Evolutionary conservation across 2,888 invertebrate species (phyloP).

Genomic region (Argynnis bischoffii): DNA sequence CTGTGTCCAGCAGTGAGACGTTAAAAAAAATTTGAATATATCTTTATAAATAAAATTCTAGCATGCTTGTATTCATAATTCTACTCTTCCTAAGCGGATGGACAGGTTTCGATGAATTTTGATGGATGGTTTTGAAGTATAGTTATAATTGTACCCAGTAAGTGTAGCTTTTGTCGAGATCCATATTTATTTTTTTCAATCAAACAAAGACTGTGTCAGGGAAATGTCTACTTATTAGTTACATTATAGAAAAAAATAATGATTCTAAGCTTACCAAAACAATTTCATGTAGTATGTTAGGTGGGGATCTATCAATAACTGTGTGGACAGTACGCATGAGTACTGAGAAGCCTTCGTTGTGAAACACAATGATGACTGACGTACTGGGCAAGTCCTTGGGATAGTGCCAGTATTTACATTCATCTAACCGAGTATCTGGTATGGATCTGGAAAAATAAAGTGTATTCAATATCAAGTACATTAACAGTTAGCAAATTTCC

Average conservation of each 20-base stretch:
- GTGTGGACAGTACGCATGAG: constrained; percentile 95
- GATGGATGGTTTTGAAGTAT: too few relatives aligned
- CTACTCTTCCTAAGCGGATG: too few relatives aligned
- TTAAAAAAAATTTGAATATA: too few relatives aligned
- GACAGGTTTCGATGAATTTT: too few relatives aligned
- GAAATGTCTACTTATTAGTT: not conserved
- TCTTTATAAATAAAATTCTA: too few relatives aligned
- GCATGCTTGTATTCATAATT: too few relatives aligned
- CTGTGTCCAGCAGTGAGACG: too few relatives aligned
- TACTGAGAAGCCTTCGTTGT: constrained; percentile 97
- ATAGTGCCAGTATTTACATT: constrained; percentile 98
- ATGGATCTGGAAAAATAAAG: constrained; percentile 78
- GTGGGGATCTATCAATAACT: constrained; percentile 92
- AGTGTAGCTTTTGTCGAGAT: too few relatives aligned
- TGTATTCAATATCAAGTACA: not conserved
- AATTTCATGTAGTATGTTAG: constrained; percentile 90
- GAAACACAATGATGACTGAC: constrained; percentile 97
- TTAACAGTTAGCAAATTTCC: too few relatives aligned
- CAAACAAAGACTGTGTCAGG: too few relatives aligned
- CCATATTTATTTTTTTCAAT: too few relatives aligned
- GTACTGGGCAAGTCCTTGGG: constrained; percentile 93
- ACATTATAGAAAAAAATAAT: not conserved
- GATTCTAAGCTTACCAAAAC: constrained; percentile 81
- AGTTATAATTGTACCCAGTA: too few relatives aligned
- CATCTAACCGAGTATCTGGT: constrained; percentile 93